Percentiles rank a stretch among this genome's conserved stretches.
Conservation (phyloP, 2,113 vertebrate species). For the Apteryx mantelli region DNA sequence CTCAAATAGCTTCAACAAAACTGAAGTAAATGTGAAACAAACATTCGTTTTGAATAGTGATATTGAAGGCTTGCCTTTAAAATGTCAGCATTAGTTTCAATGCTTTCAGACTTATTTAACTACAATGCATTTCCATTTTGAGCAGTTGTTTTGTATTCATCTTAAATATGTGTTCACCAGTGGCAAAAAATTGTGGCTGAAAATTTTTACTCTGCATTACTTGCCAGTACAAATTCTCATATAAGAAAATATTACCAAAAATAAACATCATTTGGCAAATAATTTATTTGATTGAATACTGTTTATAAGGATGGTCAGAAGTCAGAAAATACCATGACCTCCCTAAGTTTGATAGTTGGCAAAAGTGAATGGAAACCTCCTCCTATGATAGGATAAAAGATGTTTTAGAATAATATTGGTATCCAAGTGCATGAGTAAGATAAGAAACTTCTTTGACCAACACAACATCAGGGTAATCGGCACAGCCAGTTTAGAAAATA, state of each 20-base stretch:
- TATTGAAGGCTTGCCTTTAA: slow-evolving; percentile 3
- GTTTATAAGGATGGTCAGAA: not conserved
- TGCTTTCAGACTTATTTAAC: not conserved
- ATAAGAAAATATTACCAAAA: slow-evolving; percentile 9
- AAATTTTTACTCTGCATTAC: slow-evolving; percentile 20
- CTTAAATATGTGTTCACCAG: not conserved
- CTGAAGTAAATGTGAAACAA: slow-evolving; percentile 31
- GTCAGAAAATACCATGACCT: not conserved
- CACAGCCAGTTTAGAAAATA: not conserved
- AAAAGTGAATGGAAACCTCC: not conserved
- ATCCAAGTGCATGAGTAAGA: not conserved
- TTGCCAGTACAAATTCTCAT: slow-evolving; percentile 41
- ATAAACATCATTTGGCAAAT: not conserved
- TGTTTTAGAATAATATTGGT: not conserved
- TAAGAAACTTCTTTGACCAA: not conserved
- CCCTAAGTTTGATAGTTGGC: not conserved
- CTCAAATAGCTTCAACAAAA: slow-evolving; percentile 11
- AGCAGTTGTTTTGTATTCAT: slow-evolving; percentile 47
- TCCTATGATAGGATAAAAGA: not conserved
- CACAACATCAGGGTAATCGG: not conserved
- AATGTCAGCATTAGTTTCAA: not conserved
- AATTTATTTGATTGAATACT: not conserved
- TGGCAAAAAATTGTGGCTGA: not conserved
- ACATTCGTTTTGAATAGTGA: not conserved
- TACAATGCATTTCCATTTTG: not conserved